A percentile compares a stretch with the other conserved stretches of the same genome.
Conservation (phyloP, 1,140 invertebrate species). For the Mya arenaria region DNA sequence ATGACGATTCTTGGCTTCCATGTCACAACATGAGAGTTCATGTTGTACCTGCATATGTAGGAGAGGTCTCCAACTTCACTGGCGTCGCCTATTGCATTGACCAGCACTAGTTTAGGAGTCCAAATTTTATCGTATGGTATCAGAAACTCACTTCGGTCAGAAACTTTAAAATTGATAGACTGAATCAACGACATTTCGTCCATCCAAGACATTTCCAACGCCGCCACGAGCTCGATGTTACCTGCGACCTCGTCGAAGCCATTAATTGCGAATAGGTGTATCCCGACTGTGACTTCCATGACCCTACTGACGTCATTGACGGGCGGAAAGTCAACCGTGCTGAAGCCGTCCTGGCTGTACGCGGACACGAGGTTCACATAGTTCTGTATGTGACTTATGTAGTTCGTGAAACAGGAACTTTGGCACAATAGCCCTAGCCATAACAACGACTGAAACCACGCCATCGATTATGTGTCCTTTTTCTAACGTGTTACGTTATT, state of each 20-base stretch:
- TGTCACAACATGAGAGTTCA: not conserved
- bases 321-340: slow-evolving; percentile 24
- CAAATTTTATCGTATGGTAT: slow-evolving; percentile 48
- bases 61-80: slow-evolving; percentile 36
- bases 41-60: slow-evolving; percentile 23
- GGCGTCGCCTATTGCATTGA: slow-evolving; percentile 41
- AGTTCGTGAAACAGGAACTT: no score
- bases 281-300: slow-evolving; percentile 26
- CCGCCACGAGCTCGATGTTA: slow-evolving; percentile 49
- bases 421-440: no score
- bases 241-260: slow-evolving; percentile 57
- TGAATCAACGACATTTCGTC: slow-evolving; percentile 44
- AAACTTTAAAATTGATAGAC: slow-evolving; percentile 17
- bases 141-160: slow-evolving; percentile 13
- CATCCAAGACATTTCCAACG: slow-evolving; percentile 49
- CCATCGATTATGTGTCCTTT: no score
- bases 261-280: slow-evolving; percentile 39
- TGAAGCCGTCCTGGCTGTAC: slow-evolving; percentile 22
- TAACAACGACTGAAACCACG: no score
- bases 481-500: no score
- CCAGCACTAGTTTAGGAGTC: slow-evolving; percentile 48
- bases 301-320: not conserved
- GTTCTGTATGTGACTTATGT: slow-evolving; percentile 44
- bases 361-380: slow-evolving; percentile 47
- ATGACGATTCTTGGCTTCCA: slow-evolving; percentile 55